Evolutionary conservation across 1,140 invertebrate species (phyloP).

Genomic region (Luehdorfia chinensis): DNA sequence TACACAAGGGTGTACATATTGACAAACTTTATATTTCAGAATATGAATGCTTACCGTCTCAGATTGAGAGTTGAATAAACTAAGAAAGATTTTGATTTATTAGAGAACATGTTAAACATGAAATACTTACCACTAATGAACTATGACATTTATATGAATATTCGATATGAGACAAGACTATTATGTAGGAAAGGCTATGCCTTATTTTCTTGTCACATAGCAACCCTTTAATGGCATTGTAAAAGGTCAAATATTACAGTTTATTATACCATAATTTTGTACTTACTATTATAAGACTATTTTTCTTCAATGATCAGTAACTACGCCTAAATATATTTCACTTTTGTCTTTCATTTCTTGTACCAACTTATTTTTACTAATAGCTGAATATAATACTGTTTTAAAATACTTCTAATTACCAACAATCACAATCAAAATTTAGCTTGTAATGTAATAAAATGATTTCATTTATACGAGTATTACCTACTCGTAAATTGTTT

Average conservation of each 20-base stretch:
- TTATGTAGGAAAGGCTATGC: neutral
- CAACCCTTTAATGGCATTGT: neutral
- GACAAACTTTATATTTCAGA: too few species aligned
- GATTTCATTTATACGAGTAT: too few species aligned
- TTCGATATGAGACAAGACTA: too few species aligned
- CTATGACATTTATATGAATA: too few species aligned
- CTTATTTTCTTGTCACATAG: neutral
- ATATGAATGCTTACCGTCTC: too few species aligned
- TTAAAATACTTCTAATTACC: neutral
- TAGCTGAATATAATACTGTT: constrained; percentile 6
- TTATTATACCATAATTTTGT: constrained; percentile 18
- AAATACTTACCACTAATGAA: too few species aligned
- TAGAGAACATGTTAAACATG: too few species aligned
- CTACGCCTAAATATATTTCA: constrained; percentile 45
- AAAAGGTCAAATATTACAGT: neutral
- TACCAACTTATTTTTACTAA: constrained; percentile 6
- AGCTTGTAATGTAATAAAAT: neutral
- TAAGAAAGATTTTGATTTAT: too few species aligned
- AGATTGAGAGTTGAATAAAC: too few species aligned
- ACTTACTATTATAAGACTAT: constrained; percentile 28
- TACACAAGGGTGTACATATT: too few species aligned
- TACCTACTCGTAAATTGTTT: too few species aligned
- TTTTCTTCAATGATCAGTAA: constrained; percentile 26
- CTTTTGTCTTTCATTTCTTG: constrained; percentile 67
- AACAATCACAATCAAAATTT: too few species aligned